Percentiles rank a stretch among this genome's conserved stretches.
phyloP scores from a whole-genome alignment of 2,797 vertebrate species.

The Etheostoma nigrum region DNA sequence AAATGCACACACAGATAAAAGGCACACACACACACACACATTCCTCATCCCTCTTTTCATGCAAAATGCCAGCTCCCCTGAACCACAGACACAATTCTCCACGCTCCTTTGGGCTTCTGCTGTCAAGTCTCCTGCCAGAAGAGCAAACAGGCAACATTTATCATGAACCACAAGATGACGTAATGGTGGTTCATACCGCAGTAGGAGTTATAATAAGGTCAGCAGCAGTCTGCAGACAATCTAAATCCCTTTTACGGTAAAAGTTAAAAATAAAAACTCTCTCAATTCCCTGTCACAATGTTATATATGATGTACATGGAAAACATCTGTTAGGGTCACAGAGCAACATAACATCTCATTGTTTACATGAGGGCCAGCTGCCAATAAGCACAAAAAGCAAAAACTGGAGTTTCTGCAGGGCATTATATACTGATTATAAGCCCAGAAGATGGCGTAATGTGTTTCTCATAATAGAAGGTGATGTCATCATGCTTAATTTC shows the following conservation, averaged over 20 bases:
- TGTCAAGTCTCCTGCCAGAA: constrained; percentile 68
- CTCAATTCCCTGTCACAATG: neutral
- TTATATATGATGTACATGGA: neutral
- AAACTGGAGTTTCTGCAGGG: constrained; percentile 28
- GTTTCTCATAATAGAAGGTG: constrained; percentile 67
- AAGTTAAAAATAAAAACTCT: neutral
- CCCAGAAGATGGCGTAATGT: constrained; percentile 73
- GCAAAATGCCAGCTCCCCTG: constrained; percentile 75
- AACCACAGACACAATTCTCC: constrained; percentile 73
- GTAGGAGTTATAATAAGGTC: constrained; percentile 48
- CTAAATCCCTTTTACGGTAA: constrained; percentile 17
- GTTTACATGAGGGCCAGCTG: constrained; percentile 2
- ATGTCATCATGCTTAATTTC: constrained; percentile 72
- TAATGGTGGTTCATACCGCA: constrained; percentile 70
- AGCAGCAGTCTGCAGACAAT: constrained; percentile 26
- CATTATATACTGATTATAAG: constrained; percentile 38
- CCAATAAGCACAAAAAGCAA: constrained; percentile 13
- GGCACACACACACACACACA: constrained; percentile 2
- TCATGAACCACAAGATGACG: constrained; percentile 71
- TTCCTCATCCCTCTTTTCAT: constrained; percentile 60
- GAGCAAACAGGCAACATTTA: constrained; percentile 67
- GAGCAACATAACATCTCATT: constrained; percentile 14
- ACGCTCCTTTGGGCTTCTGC: constrained; percentile 68
- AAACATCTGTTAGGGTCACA: constrained; percentile 10
- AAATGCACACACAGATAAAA: constrained; percentile 26